These are phyloP conservation scores for Leptogaster cylindrica DNA, from an alignment of 2,888 invertebrate genomes.

Conservation along the genomic window DNA sequence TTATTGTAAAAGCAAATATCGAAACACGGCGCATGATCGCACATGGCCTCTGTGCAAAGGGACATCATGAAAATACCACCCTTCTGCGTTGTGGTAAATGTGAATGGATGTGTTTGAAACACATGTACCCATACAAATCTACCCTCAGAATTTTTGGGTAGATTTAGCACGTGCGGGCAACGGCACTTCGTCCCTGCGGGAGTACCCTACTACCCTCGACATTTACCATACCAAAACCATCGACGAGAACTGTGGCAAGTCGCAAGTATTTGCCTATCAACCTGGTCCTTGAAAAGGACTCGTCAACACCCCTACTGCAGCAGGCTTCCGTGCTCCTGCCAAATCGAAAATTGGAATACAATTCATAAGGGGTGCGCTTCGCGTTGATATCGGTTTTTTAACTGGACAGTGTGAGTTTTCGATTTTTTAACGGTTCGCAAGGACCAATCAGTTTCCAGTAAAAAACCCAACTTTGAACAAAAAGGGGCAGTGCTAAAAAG, in stretches of 20 bases:
- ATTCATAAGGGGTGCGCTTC: not conserved
- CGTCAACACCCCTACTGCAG: conserved; percentile 23
- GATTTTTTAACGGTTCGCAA: not conserved
- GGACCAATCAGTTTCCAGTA: conserved; percentile 16
- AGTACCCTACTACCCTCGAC: not conserved
- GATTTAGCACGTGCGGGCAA: conserved; percentile 12
- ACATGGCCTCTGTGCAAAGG: not conserved
- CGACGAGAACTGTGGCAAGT: not conserved
- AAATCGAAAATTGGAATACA: conserved; percentile 12
- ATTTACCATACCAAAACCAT: conserved; percentile 2
- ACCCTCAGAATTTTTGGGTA: conserved; percentile 6
- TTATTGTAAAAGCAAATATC: conserved; percentile 19
- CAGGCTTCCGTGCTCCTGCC: not conserved
- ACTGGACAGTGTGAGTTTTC: not conserved
- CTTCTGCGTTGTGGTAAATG: not conserved
- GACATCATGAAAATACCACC: conserved; percentile 18
- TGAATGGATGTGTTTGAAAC: conserved; percentile 17
- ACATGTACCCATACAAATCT: conserved; percentile 20
- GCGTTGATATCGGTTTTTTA: not conserved
- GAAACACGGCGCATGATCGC: conserved; percentile 13
- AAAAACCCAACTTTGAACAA: not conserved
- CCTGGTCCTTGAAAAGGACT: not conserved
- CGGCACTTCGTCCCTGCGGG: not conserved
- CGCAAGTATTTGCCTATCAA: conserved; percentile 26
- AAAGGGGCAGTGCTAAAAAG: conserved; percentile 25